Evolutionary conservation across 1,140 invertebrate species (phyloP), one percentile per base, ranked within the genome.

Genomic region (Apolygus lucorum): DNA sequence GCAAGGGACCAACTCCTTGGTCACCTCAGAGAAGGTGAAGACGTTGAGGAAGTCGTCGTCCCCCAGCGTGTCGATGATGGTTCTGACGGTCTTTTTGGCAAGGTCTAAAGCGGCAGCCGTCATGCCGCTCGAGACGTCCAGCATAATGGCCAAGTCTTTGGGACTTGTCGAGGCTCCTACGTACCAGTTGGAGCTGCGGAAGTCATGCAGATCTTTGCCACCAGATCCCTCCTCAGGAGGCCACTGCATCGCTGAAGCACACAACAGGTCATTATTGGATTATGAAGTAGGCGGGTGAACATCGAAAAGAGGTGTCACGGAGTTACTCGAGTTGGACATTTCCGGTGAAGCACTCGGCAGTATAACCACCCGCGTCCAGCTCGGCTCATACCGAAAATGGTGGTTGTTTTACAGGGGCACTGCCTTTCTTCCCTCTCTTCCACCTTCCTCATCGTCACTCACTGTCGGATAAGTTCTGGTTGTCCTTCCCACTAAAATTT

Each of bases 1-100:
- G 75, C 94, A 97, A 0, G 87, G 84, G 29, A 94, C 87, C 14
- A 92, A 85, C 72, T 92, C 87, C 59, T 87, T 85, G 0, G 88
- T 87, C 0, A 81, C 82, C 42, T 91, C 88, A 24, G 87, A 87
- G 76, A 93, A 93, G 68, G 88, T 86, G 74, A 94, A 92, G 21
- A 99, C 87, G 77, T 98, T 98, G 42, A 99, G 93, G 77, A 91
- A 99, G 79, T 99, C 98, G 77, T 99, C 90, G 67, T 97, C 92
- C 4, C 90, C 93, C 0, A 99, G 84, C 0, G 96, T 99, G 68
- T 99, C 93, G 52, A 99, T 80, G 59, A 99, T 91, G 26, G 90
- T 88, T 13, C 87, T 84, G 2, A 91, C 88, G 0, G 95, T 94
- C 8, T 89, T 88, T 76, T 89, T 88, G 0, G 93, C 92, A 66